Conservation (phyloP, 2,113 vertebrate genomes). For the Columbina picui region DNA sequence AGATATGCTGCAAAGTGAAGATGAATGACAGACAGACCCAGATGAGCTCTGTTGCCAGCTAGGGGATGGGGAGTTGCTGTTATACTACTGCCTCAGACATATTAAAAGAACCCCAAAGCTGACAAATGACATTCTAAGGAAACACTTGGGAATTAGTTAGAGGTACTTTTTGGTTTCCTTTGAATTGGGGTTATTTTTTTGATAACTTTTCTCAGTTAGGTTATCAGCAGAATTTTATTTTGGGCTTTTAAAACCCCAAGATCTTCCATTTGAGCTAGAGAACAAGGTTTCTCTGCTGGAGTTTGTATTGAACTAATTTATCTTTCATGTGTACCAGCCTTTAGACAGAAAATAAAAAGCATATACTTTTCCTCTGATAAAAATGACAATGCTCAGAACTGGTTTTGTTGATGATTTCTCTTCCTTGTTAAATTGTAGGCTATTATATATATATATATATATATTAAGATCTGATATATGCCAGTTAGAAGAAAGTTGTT, state of each 20-base stretch:
- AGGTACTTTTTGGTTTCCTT: neutral
- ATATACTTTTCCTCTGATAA: neutral
- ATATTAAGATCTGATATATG: neutral
- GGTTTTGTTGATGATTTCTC: neutral
- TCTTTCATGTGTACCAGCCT: neutral
- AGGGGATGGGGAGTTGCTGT: neutral
- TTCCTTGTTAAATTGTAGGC: neutral
- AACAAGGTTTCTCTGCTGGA: neutral
- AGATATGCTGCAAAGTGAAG: neutral
- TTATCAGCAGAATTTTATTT: neutral
- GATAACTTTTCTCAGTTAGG: neutral
- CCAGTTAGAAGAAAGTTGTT: neutral
- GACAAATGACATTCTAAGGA: neutral
- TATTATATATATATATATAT: neutral
- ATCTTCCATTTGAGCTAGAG: neutral
- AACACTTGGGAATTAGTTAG: neutral
- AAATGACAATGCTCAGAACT: neutral
- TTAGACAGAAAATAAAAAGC: neutral
- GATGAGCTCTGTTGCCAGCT: neutral
- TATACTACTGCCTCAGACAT: neutral
- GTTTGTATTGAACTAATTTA: conserved; percentile 25
- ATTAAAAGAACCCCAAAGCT: neutral
- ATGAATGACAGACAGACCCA: neutral
- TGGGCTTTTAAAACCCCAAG: neutral
- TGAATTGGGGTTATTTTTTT: neutral